Percentiles rank a stretch among this genome's conserved stretches.
Evolutionary conservation across 2,888 invertebrate genomes (phyloP).

Genomic region (Trichopria drosophilae): DNA sequence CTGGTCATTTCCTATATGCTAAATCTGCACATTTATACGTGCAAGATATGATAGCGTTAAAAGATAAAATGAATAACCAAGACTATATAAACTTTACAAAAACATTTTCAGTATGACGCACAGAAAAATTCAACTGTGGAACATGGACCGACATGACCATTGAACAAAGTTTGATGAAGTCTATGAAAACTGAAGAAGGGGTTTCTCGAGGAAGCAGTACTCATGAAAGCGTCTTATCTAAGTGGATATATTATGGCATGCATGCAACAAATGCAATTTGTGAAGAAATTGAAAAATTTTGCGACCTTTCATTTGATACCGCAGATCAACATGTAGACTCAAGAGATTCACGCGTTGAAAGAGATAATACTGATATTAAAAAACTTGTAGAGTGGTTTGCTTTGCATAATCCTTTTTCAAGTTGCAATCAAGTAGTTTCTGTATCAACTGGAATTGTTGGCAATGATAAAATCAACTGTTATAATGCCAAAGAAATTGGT

Average conservation of each 20-base stretch:
- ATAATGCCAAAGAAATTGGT: too few species aligned
- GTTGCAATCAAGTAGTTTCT: too few species aligned
- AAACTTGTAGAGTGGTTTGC: background rate
- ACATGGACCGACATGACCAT: conserved; percentile 43
- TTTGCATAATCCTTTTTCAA: too few species aligned
- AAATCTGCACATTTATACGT: conserved; percentile 43
- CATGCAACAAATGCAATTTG: background rate
- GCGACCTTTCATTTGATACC: too few species aligned
- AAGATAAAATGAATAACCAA: conserved; percentile 12
- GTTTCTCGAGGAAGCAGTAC: conserved; percentile 53
- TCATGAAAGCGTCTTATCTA: conserved; percentile 35
- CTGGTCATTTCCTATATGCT: conserved; percentile 44
- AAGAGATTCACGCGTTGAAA: too few species aligned
- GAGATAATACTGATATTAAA: background rate
- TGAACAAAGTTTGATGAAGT: too few species aligned
- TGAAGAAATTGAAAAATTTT: background rate
- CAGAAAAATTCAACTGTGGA: conserved; percentile 41
- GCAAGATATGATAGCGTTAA: conserved; percentile 39
- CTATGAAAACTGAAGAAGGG: conserved; percentile 32
- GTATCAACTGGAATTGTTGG: too few species aligned
- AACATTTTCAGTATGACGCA: conserved; percentile 38
- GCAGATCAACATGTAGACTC: background rate
- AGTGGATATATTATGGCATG: background rate
- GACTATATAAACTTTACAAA: conserved; percentile 21
- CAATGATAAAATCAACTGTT: conserved; percentile 9